A percentile compares a stretch with the other conserved stretches of the same genome.
These are phyloP conservation scores for Gisinianus flammeolus DNA, from an alignment of 2,888 invertebrate genomes.

Conservation along the genomic window DNA sequence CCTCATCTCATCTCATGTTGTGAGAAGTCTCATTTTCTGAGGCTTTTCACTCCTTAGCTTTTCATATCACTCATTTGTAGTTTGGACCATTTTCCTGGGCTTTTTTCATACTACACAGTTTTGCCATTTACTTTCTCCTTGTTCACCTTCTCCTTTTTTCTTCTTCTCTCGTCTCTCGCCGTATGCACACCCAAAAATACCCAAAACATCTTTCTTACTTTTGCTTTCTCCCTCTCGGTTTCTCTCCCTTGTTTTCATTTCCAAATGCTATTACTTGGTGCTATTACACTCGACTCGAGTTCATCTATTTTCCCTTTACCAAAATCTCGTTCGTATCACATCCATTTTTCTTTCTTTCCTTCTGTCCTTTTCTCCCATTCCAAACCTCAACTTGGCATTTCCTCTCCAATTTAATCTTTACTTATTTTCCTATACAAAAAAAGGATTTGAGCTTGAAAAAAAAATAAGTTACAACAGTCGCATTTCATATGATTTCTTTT, in stretches of 20 bases:
- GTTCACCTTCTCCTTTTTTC: not conserved
- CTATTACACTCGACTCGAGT: conserved; percentile 15
- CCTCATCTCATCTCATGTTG: not conserved
- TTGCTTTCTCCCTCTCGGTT: not conserved
- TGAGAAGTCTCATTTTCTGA: conserved; percentile 31
- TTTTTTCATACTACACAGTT: conserved; percentile 24
- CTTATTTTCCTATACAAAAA: not conserved
- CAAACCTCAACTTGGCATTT: not conserved
- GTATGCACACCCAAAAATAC: conserved; percentile 1
- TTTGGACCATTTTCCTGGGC: conserved; percentile 31
- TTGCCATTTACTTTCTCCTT: conserved; percentile 26
- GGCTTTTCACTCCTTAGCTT: conserved; percentile 23
- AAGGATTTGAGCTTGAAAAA: not conserved
- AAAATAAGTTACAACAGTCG: not conserved
- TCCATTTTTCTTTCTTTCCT: conserved; percentile 7
- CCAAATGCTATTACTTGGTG: too few species aligned
- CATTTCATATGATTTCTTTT: not conserved
- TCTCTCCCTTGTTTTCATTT: not conserved
- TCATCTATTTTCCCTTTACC: conserved; percentile 1
- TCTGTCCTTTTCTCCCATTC: not conserved
- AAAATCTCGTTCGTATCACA: not conserved
- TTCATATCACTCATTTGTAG: conserved; percentile 44
- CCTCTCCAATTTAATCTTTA: not conserved
- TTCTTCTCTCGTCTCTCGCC: not conserved
- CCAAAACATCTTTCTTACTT: not conserved